Evolutionary conservation across 2,113 vertebrate genomes (phyloP), one percentile per base, ranked within the genome.

Genomic region (Eulemur rufifrons): DNA sequence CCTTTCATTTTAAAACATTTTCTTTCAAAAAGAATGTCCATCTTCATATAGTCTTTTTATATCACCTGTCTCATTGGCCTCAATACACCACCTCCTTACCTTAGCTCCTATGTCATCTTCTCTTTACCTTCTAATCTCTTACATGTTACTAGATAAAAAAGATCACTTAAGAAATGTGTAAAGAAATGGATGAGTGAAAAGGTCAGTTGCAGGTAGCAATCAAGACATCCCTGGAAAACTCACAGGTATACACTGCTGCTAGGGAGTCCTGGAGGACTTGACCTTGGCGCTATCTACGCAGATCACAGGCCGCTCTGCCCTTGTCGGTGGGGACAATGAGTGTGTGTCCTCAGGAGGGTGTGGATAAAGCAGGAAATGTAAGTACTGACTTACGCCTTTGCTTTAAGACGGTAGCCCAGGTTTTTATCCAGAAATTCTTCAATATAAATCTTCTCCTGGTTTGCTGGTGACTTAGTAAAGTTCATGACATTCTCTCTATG

Each of bases 41-140:
- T 59, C 8, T 89, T 76, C n/a, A 20, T 84, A 13, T 37, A 47
- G 37, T 74, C 9, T 1, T 39, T 20, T 74, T 82, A 5, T 23
- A 52, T 77, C 7, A 21, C 54, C 32, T 83, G 1, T 71, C 12
- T 91, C 25, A 34, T 47, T 68, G 2, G n/a, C 27, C 10, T 94
- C 27, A 61, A 13, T 21, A 56, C 8, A 47, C 45, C 29, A 2
- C 21, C 71, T 63, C 2, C 3, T 63, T 82, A 77, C 2, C 52
- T 92, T 17, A 39, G 34, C 6, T 78, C 8, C 52, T 66, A 0
- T 52, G 27, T 86, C 37, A 54, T 64, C 21, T 54, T 85, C 25
- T n/a, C 15, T 71, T 76, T 92, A 39, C 17, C n/a, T 96, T 96
- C 50, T 76, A n/a, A 78, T 93, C 56, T 74, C 17, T 80, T 37